Base-by-base conservation (phyloP, 2,797 vertebrate genomes). In the Pipistrellus pipistrellus region DNA sequence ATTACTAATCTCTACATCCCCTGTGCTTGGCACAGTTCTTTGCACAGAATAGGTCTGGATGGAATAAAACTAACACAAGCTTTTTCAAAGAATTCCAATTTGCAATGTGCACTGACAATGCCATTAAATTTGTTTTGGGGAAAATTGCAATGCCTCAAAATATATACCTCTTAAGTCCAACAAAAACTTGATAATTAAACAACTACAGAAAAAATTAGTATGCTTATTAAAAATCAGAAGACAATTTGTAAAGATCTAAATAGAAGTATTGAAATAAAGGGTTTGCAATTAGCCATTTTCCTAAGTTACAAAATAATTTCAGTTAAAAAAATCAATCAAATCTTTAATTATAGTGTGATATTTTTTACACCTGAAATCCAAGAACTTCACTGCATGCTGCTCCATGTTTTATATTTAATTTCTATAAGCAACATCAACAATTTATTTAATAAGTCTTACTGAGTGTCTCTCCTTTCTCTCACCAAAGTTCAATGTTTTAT, bases 351-450 rank as follows among this genome's bases (percentile, higher is more conserved):
- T 75, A 76, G 38, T 85, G 4, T 85, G 32, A 59, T 96, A 6
- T 73, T 8, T 91, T 95, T 95, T 91, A 35, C 0, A 73, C 15
- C 12, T 90, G n/a, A 88, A 95, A 82, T 82, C 1, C 25, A 71
- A 46, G 7, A 90, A 53, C 13, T 62, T 94, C 51, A 75, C 14
- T 66, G 8, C 11, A 14, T 48, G 3, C 6, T 85, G 8, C n/a
- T 68, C 38, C 78, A 8, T 35, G 14, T 0, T 78, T 94, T 73
- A 8, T 91, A 57, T 1, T 91, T 46, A 83, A 90, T 82, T 93
- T 94, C 53, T 38, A 85, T 30, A 76, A 83, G 23, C 3, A 72
- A 44, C 46, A 82, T n/a, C 4, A 46, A 73, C 68, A 12, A 90
- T 93, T 91, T 93, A 35, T 82, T 71, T 73, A 82, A 48, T 6